phyloP scores from a whole-genome alignment of 2,888 invertebrate species.

The Microplitis manilae region DNA sequence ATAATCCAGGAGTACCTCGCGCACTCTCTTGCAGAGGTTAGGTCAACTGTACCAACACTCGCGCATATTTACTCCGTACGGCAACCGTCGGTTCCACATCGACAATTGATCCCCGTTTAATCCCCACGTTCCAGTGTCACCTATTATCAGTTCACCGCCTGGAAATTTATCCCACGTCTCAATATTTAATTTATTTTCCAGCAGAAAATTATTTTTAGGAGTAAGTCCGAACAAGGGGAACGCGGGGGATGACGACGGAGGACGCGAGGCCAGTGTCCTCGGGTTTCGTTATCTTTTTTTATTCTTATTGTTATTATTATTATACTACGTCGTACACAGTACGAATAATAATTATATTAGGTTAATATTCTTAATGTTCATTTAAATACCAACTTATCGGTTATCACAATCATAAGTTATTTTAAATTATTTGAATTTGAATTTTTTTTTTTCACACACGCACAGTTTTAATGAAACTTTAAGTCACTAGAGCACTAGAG shows the following conservation, averaged over 20 bases:
- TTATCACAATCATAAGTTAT: neutral
- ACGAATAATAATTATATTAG: neutral
- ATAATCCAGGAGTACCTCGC: constrained; percentile 10
- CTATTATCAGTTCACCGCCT: too few relatives aligned
- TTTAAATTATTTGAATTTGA: neutral
- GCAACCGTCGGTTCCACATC: constrained; percentile 13
- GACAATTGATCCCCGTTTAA: neutral
- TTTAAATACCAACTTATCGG: too few relatives aligned
- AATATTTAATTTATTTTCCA: too few relatives aligned
- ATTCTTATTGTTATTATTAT: constrained; percentile 2
- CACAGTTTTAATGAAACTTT: too few relatives aligned
- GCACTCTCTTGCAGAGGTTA: constrained; percentile 34
- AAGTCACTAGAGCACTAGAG: constrained; percentile 12
- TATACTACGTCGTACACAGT: neutral
- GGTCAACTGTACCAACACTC: constrained; percentile 37
- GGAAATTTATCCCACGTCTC: too few relatives aligned
- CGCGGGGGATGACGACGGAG: constrained; percentile 30
- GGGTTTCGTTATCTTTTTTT: neutral
- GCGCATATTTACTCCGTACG: constrained; percentile 16
- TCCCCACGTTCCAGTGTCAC: neutral
- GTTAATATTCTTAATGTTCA: neutral
- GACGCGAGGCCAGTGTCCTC: constrained; percentile 33
- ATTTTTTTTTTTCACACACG: neutral
- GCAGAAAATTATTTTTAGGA: too few relatives aligned
- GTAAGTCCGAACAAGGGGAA: neutral